Evolutionary conservation across 1,140 invertebrate species (phyloP).

Genomic region (Melipona quadrifasciata): DNA sequence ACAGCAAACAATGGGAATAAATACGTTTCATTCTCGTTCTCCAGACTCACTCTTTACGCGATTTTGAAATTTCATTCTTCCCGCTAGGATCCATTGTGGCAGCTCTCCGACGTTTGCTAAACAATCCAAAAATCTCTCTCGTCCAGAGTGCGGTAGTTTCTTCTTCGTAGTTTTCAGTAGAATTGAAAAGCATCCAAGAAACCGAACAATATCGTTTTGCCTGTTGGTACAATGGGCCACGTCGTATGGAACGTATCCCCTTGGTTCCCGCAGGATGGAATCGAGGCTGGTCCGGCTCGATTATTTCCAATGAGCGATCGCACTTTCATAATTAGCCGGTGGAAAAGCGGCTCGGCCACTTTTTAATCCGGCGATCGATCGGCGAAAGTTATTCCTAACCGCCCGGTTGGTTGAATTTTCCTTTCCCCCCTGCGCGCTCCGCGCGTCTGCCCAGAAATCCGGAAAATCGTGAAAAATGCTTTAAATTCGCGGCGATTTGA

Average conservation of each 20-base stretch:
- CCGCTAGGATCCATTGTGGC: background rate
- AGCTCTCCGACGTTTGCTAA: conserved; percentile 45
- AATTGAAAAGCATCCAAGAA: conserved; percentile 8
- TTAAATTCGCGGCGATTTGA: conserved; percentile 71
- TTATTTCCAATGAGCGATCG: conserved; percentile 63
- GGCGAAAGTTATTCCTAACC: conserved; percentile 53
- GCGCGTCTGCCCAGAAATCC: conserved; percentile 61
- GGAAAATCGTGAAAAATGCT: conserved; percentile 72
- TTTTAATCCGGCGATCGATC: conserved; percentile 73
- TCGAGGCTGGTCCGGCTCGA: conserved; percentile 13
- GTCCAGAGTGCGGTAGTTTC: too few species aligned
- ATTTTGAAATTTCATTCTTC: conserved; percentile 26
- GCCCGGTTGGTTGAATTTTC: conserved; percentile 41
- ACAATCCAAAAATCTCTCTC: conserved; percentile 48
- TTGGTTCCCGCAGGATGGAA: background rate
- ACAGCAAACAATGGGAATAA: conserved; percentile 64
- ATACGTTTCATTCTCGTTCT: conserved; percentile 38
- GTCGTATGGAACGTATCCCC: conserved; percentile 1
- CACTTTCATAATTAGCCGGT: conserved; percentile 66
- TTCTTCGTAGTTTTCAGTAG: background rate
- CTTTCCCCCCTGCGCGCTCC: background rate
- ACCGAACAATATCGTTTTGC: background rate
- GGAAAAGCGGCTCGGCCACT: conserved; percentile 59
- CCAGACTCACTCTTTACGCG: conserved; percentile 60
- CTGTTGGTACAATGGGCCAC: background rate